phyloP scores from a whole-genome alignment of 2,797 vertebrate genomes.

The Remorina albescens region DNA sequence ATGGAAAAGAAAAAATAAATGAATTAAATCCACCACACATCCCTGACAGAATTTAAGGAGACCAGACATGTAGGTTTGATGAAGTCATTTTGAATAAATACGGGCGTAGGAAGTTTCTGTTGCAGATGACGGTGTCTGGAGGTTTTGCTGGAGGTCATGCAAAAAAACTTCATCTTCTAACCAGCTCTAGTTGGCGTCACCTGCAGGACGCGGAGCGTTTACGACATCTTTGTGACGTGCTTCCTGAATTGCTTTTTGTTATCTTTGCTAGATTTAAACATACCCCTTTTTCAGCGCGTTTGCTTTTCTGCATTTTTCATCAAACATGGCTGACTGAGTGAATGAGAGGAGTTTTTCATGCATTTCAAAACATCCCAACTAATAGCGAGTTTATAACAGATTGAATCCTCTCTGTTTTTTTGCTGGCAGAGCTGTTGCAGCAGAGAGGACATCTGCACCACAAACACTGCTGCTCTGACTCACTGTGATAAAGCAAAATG shows the following conservation, averaged over 20 bases:
- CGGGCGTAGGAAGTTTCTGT: not conserved
- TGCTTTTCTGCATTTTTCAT: slow-evolving; percentile 53
- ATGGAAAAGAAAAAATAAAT: slow-evolving; percentile 10
- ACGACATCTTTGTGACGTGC: not conserved
- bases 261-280: slow-evolving; percentile 28
- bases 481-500: slow-evolving; percentile 77
- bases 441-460: slow-evolving; percentile 50
- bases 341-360: slow-evolving; percentile 56
- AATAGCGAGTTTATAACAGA: slow-evolving; percentile 66
- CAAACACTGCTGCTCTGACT: slow-evolving; percentile 65
- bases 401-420: slow-evolving; percentile 54
- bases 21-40: slow-evolving; percentile 8
- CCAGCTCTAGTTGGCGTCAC: not conserved
- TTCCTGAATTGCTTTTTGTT: slow-evolving; percentile 13
- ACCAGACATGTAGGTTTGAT: not conserved
- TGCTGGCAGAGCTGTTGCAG: slow-evolving; percentile 26
- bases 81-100: not conserved
- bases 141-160: not conserved
- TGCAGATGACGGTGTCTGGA: not conserved
- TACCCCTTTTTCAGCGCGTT: slow-evolving; percentile 19
- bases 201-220: not conserved
- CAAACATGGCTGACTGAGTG: slow-evolving; percentile 37
- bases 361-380: slow-evolving; percentile 70
- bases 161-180: not conserved
- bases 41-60: not conserved